Percentiles rank a stretch among this genome's conserved stretches.
These are phyloP conservation scores for Hippocampus kuda DNA, from an alignment of 2,797 vertebrate species.

Conservation along the genomic window DNA sequence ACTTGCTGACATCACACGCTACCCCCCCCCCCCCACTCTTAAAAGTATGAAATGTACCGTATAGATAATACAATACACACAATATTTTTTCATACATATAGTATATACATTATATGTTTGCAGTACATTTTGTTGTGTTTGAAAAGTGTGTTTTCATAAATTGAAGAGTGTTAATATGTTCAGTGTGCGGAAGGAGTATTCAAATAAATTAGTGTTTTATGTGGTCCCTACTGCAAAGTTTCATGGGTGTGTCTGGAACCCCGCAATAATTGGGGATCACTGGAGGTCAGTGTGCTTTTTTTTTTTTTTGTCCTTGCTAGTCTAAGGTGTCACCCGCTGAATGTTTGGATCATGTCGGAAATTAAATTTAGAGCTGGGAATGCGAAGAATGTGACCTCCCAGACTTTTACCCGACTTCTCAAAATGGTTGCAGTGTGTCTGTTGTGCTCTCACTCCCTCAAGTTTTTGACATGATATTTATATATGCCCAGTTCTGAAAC, in stretches of 20 bases:
- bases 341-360: slow-evolving; percentile 2
- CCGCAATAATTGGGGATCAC: neutral
- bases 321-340: slow-evolving; percentile 1
- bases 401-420: neutral
- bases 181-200: too few species aligned
- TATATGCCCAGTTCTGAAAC: slow-evolving; percentile 76
- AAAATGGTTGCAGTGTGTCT: neutral
- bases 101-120: too few species aligned
- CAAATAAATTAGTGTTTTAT: neutral
- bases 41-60: too few species aligned
- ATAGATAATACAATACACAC: too few species aligned
- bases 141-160: too few species aligned
- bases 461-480: slow-evolving; percentile 2
- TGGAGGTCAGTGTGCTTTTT: neutral
- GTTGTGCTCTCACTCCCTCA: slow-evolving; percentile 1
- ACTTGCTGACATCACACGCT: too few species aligned
- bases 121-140: too few species aligned
- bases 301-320: neutral
- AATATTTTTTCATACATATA: too few species aligned
- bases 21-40: too few species aligned
- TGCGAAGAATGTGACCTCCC: neutral
- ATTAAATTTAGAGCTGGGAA: slow-evolving; percentile 2
- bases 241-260: neutral
- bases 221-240: neutral
- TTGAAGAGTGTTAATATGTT: too few species aligned